phyloP scores from a whole-genome alignment of 2,797 vertebrate genomes.

The Basileuterus tristriatus region DNA sequence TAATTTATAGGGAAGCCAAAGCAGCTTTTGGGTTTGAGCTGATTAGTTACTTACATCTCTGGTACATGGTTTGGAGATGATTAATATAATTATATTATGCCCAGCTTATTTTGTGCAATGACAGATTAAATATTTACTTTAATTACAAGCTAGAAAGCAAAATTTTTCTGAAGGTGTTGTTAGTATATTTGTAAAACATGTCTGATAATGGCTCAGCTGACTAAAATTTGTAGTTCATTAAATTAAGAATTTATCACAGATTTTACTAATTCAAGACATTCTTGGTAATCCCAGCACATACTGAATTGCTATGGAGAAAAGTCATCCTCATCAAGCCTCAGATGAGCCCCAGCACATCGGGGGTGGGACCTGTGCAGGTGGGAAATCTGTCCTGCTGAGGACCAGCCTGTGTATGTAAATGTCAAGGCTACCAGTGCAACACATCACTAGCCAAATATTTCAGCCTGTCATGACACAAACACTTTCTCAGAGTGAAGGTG shows the following conservation, averaged over 20 bases:
- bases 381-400: background rate
- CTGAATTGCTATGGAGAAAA: background rate
- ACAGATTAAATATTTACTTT: conserved; percentile 41
- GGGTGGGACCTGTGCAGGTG: background rate
- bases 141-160: background rate
- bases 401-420: background rate
- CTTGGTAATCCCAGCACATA: background rate
- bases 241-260: background rate
- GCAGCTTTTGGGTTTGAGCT: background rate
- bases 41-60: background rate
- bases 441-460: background rate
- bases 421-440: background rate
- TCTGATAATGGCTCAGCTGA: background rate
- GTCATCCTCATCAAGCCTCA: background rate
- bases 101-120: background rate
- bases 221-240: background rate
- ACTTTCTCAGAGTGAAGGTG: background rate
- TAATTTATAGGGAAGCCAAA: background rate
- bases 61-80: conserved; percentile 12
- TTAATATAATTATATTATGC: background rate
- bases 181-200: background rate
- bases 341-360: background rate
- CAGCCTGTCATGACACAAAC: background rate
- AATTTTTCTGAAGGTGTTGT: background rate
- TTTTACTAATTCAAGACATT: background rate